Conservation (phyloP, 1,140 invertebrate genomes). For the Teleogryllus occipitalis region DNA sequence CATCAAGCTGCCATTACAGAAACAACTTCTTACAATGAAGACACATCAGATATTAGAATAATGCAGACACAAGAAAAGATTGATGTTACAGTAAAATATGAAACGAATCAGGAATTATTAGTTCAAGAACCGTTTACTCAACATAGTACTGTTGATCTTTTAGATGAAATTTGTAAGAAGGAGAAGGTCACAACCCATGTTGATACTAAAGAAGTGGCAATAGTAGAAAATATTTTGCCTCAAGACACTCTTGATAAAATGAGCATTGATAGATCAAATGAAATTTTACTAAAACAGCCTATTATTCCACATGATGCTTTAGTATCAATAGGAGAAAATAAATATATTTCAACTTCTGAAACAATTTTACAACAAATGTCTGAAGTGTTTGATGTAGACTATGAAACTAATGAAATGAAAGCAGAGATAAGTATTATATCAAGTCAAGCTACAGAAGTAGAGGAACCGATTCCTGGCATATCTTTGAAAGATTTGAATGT, state of each 20-base stretch:
- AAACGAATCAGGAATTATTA: constrained; percentile 9
- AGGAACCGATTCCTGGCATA: constrained; percentile 18
- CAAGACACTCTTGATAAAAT: too few species aligned
- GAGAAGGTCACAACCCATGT: not conserved
- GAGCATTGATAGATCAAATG: too few species aligned
- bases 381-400: constrained; percentile 21
- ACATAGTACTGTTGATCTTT: not conserved
- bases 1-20: constrained; percentile 1
- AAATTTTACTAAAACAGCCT: too few species aligned
- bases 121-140: constrained; percentile 9
- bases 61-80: not conserved
- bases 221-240: not conserved
- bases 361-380: constrained; percentile 23
- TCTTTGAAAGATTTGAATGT: constrained; percentile 18
- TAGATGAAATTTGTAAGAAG: not conserved
- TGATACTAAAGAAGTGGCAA: not conserved
- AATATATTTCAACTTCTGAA: constrained; percentile 22
- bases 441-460: constrained; percentile 19
- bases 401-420: constrained; percentile 20
- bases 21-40: constrained; percentile 5
- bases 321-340: constrained; percentile 20
- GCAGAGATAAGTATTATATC: constrained; percentile 21
- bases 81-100: constrained; percentile 9
- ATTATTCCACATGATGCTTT: constrained; percentile 4
- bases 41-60: not conserved